phyloP scores from a whole-genome alignment of 2,797 vertebrate genomes.

The Cryptoblepharus egeriae region DNA sequence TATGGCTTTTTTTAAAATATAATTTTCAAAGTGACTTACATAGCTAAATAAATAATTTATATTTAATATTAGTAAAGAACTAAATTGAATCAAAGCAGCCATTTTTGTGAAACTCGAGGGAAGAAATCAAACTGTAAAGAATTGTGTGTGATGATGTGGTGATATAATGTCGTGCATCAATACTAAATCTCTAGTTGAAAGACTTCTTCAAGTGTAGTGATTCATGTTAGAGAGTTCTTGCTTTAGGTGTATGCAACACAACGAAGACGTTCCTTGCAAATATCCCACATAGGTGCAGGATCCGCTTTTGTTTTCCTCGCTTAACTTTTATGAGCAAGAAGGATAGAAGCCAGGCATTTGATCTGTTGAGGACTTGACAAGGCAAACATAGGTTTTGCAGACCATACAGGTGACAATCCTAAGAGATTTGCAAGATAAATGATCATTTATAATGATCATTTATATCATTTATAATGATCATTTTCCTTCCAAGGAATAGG shows the following conservation, averaged over 20 bases:
- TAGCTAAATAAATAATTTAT: too few species aligned
- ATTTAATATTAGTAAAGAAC: not conserved
- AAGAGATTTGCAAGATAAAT: too few species aligned
- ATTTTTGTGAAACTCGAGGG: not conserved
- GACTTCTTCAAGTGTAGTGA: not conserved
- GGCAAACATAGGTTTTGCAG: not conserved
- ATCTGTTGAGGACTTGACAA: not conserved
- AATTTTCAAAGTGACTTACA: too few species aligned
- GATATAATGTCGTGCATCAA: not conserved
- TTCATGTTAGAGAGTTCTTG: not conserved
- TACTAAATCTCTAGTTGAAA: not conserved
- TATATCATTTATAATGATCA: too few species aligned
- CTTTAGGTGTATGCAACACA: too few species aligned
- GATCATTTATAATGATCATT: too few species aligned
- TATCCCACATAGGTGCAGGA: too few species aligned
- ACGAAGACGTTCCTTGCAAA: too few species aligned
- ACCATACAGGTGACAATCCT: too few species aligned
- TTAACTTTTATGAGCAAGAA: not conserved
- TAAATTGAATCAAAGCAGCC: not conserved
- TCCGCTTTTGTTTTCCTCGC: not conserved
- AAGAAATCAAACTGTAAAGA: not conserved
- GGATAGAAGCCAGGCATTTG: not conserved
- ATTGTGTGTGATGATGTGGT: not conserved
- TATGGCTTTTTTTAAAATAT: too few species aligned
- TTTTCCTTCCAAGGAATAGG: too few species aligned